These are phyloP conservation scores for Acromyrmex echinatior DNA, from an alignment of 1,140 invertebrate species.

Conservation along the genomic window DNA sequence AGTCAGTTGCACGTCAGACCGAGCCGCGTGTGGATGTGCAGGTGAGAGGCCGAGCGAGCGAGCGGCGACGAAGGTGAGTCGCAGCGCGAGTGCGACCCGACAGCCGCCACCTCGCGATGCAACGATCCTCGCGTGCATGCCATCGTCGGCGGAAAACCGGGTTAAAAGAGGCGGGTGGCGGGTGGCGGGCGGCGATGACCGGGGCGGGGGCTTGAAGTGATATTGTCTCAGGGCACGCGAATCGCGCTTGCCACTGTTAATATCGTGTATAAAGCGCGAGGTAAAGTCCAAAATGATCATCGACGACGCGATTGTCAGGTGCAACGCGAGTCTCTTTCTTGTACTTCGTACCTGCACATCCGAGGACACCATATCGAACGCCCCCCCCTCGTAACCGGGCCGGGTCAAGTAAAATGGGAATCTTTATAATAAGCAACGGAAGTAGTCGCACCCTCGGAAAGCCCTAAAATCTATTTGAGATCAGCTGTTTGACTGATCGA, in stretches of 20 bases:
- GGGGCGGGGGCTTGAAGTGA: conserved; percentile 27
- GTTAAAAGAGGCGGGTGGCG: conserved; percentile 31
- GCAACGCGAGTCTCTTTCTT: conserved; percentile 5
- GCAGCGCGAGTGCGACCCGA: conserved; percentile 17
- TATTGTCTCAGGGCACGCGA: conserved; percentile 50
- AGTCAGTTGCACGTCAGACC: conserved; percentile 77
- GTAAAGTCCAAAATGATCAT: conserved; percentile 5
- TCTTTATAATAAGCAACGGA: conserved; percentile 18
- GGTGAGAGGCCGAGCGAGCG: conserved; percentile 53
- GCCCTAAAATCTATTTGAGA: conserved; percentile 11
- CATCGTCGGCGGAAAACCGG: conserved; percentile 20
- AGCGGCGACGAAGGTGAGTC: conserved; percentile 69
- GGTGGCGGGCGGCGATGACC: neutral
- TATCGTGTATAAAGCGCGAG: conserved; percentile 10
- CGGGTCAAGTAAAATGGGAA: conserved; percentile 24
- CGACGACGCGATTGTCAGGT: conserved; percentile 34
- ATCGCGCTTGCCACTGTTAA: conserved; percentile 13
- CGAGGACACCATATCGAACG: conserved; percentile 19
- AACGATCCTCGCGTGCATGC: conserved; percentile 31
- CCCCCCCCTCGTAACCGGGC: neutral
- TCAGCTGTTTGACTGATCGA: conserved; percentile 42
- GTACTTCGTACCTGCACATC: neutral
- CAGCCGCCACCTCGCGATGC: neutral
- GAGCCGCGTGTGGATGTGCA: conserved; percentile 66
- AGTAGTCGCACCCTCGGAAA: conserved; percentile 23